Evolutionary conservation across 2,888 invertebrate genomes (phyloP).

Genomic region (Cyrtodaria siliqua): DNA sequence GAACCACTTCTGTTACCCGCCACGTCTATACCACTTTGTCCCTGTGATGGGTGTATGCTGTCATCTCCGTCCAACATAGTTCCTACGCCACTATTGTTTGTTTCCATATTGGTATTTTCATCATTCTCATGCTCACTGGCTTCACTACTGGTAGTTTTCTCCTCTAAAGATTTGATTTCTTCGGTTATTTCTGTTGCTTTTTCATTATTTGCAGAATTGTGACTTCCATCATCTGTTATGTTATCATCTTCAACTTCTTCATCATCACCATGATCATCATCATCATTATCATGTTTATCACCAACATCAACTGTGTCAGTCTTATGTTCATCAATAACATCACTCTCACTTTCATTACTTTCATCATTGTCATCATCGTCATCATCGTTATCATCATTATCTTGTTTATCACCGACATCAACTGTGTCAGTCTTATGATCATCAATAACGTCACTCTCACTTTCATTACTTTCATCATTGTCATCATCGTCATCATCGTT

Average conservation of each 20-base stretch:
- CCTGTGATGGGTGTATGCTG: constrained; percentile 19
- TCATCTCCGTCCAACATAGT: constrained; percentile 8
- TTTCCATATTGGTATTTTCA: not conserved
- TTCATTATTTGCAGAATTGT: not conserved
- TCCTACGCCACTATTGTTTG: not conserved
- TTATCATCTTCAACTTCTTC: not conserved
- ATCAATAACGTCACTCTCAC: not conserved
- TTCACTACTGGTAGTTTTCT: not conserved
- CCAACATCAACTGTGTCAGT: not conserved
- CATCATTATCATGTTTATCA: not conserved
- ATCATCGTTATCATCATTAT: not conserved
- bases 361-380: not conserved
- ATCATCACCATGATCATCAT: not conserved
- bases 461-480: not conserved
- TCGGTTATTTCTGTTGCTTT: not conserved
- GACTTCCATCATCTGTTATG: not conserved
- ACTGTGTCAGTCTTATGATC: not conserved
- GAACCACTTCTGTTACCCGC: constrained; percentile 70
- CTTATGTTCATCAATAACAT: not conserved
- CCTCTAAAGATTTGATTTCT: not conserved
- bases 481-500: not conserved
- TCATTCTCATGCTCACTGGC: not conserved
- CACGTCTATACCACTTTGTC: constrained; percentile 53
- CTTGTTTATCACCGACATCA: not conserved
- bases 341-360: not conserved